A percentile compares a stretch with the other conserved stretches of the same genome.
These are phyloP conservation scores for Rhyacophila evoluta DNA, from an alignment of 2,888 invertebrate species.

Conservation along the genomic window DNA sequence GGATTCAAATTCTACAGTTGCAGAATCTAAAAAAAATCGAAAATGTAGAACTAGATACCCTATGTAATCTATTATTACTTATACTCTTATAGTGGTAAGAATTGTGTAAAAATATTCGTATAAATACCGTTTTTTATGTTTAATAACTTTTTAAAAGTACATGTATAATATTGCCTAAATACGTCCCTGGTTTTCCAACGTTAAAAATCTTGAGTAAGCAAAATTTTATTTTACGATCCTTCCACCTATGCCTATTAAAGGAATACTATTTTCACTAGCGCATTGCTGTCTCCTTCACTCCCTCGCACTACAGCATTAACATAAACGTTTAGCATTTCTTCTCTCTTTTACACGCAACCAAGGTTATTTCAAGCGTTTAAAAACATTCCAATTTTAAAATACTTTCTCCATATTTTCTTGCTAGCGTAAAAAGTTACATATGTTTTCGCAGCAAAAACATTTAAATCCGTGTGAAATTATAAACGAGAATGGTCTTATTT, in stretches of 20 bases:
- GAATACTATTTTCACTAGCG: neutral
- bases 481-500: neutral
- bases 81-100: too few relatives aligned
- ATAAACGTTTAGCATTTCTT: neutral
- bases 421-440: slow-evolving; percentile 29
- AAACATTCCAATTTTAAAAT: slow-evolving; percentile 43
- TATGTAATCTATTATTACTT: too few relatives aligned
- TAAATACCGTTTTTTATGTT: too few relatives aligned
- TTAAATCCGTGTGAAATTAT: neutral
- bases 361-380: slow-evolving; percentile 36
- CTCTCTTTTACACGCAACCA: slow-evolving; percentile 20
- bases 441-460: neutral
- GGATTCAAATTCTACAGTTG: too few relatives aligned
- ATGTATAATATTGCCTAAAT: neutral
- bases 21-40: too few relatives aligned
- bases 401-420: slow-evolving; percentile 39
- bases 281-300: slow-evolving; percentile 25
- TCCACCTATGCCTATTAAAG: slow-evolving; percentile 23
- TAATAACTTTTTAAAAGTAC: too few relatives aligned
- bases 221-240: slow-evolving; percentile 36
- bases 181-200: slow-evolving; percentile 27
- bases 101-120: too few relatives aligned
- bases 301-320: neutral
- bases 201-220: slow-evolving; percentile 30
- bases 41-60: too few relatives aligned